Base-by-base conservation (phyloP, 2,888 invertebrate genomes). In the Tenthredo livida region DNA sequence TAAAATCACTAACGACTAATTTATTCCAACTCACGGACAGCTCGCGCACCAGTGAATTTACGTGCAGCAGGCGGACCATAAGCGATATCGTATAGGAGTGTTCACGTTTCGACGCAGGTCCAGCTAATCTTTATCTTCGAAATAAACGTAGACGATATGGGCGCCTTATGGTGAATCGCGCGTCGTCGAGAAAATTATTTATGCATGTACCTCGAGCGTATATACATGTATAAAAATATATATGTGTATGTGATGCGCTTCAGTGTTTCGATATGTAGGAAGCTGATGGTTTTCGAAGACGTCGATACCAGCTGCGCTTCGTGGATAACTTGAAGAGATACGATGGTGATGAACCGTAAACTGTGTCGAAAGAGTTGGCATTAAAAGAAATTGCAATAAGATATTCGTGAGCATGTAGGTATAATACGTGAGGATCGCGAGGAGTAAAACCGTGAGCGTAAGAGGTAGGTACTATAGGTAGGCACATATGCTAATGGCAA, bases 371-470 rank as follows among this genome's bases (percentile, higher is more conserved):
- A 77, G 54, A 77, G 50, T 37, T 50, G 54, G 77, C 50, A 29
- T 50, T 77, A 29, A 77, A 77, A 54, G 54, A 77, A 77, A 77
- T 77, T 29, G 77, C 77, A 77, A 77, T 77, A 54, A 77, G 77
- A 54, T 77, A 77, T 77, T 33, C 77, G 29, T 21, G 15, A 10
- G 29, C 54, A 15, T 43, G 43, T 40, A n/a, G 25, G 25, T 73
- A 29, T 29, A 25, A n/a, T n/a, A 15, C 7, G 73, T 10, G 72
- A 73, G 40, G 40, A 47, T 47, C 25, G 43, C 43, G 73, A 73
- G n/a, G 43, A 40, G 40, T 43, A 40, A 40, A 47, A 73, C 40
- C 40, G 40, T 72, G 12, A 40, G 43, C 43, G 73, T 40, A 47
- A 40, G 43, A 67, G 67, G 67, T 33, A 33, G 67, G 67, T 67